Evolutionary conservation across 2,797 vertebrate genomes (phyloP).

Genomic region (Benthosema pterotum): DNA sequence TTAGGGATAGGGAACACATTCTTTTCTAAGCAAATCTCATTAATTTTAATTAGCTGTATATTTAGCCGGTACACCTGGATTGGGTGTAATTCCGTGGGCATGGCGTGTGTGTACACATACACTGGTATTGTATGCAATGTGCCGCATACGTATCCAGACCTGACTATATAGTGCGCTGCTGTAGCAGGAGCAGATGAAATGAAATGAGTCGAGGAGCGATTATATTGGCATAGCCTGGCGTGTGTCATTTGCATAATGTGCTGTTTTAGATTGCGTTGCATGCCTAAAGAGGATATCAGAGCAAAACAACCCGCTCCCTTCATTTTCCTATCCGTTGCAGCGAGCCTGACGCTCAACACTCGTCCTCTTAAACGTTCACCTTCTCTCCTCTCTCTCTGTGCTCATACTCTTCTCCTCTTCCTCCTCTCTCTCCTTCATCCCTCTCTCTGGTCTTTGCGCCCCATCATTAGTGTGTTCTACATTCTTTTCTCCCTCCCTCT

Average conservation of each 20-base stretch:
- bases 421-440: slow-evolving; percentile 32
- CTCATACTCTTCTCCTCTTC: not conserved
- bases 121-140: slow-evolving; percentile 2
- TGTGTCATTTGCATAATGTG: slow-evolving; percentile 66
- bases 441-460: slow-evolving; percentile 52
- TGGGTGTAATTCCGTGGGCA: slow-evolving; percentile 14
- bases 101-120: slow-evolving; percentile 24
- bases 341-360: slow-evolving; percentile 33
- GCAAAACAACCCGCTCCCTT: slow-evolving; percentile 51
- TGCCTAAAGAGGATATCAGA: slow-evolving; percentile 64
- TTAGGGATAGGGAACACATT: slow-evolving; percentile 69
- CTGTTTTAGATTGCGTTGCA: slow-evolving; percentile 60
- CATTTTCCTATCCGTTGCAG: slow-evolving; percentile 51
- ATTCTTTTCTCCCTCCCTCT: slow-evolving; percentile 15
- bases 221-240: slow-evolving; percentile 33
- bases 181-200: slow-evolving; percentile 62
- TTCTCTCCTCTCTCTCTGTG: slow-evolving; percentile 24
- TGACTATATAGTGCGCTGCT: slow-evolving; percentile 32
- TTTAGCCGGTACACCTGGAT: slow-evolving; percentile 77
- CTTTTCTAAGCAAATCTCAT: slow-evolving; percentile 79
- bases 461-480: slow-evolving; percentile 55
- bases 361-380: slow-evolving; percentile 52
- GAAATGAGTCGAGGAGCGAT: slow-evolving; percentile 63
- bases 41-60: slow-evolving; percentile 82
- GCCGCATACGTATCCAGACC: not conserved